Base-by-base conservation (phyloP, 2,888 invertebrate species). In the Apoderus coryli region DNA sequence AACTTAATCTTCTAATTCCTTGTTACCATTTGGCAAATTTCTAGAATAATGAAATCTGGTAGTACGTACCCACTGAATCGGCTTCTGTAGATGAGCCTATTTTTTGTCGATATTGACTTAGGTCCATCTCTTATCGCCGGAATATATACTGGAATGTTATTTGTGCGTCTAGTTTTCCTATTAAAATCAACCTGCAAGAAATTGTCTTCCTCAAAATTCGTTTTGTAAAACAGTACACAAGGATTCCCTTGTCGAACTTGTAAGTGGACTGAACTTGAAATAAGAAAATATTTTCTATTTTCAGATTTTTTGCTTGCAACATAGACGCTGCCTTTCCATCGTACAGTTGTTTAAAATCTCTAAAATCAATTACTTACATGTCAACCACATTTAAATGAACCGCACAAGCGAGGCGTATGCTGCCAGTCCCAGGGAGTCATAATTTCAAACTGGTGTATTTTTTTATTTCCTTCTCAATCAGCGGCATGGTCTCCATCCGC, bases 41-140 rank as follows among this genome's bases (percentile, higher is more conserved):
- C n/a, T n/a, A n/a, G 6, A n/a, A n/a, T 6, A 6, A 6, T n/a
- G n/a, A n/a, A 7, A 19, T n/a, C 6, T 7, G 6, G 7, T 19
- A n/a, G 19, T 19, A 19, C 7, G 19, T 19, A 19, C 19, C 19
- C 19, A 19, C 19, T 19, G 19, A 19, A 19, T 6, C 19, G n/a
- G 19, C n/a, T 19, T 19, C 19, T 19, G 19, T 6, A 19, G 19
- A 19, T 19, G 19, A 19, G 19, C 19, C 7, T 19, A 19, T 19
- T 19, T 19, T 19, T 19, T 19, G 19, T 19, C 19, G 19, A 19
- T 19, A 19, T 19, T 19, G 19, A n/a, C 19, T 19, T 19, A 19
- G 19, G 19, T 19, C 19, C 19, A 19, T 19, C 19, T 19, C 19
- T 19, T 19, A 19, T 19, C 19, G 19, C 19, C 19, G 19, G 19